Evolutionary conservation across 2,888 invertebrate genomes (phyloP), one percentile per base, ranked within the genome.

Genomic region (Melanargia galathea): DNA sequence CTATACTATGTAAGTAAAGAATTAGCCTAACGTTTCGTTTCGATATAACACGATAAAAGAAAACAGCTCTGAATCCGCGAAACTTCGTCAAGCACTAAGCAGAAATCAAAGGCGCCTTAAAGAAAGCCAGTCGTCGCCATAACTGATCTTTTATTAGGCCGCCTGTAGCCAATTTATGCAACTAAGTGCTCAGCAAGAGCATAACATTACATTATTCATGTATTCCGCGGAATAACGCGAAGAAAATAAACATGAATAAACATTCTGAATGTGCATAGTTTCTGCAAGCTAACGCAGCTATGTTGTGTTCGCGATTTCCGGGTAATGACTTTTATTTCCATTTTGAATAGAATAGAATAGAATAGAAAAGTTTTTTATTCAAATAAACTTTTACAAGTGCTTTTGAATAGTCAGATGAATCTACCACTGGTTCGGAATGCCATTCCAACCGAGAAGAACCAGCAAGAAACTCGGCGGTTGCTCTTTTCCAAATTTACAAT

Each of bases 181-280:
- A 16, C 10, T 11, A 11, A 52, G 20, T 11, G 52, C 52, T 35
- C 1, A 18, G 52, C 18, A 10, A 11, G 35, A 20, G 33, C 52
- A 20, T 16, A 10, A 11, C 26, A 52, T 35, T 52, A 52, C 52
- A 52, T 52, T 52, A 52, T 52, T 52, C 35, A 52, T 52, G 33
- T 20, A 18, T 20, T 52, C 6, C 52, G 20, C 52, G 18, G 33
- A 35, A 52, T 52, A 33, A 35, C 35, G 52, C 52, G 33, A 20
- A 35, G 13, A 33, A 52, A 52, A 52, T 20, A 35, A 20, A 52
- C 52, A 52, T 52, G 35, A 52, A 52, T 52, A 52, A 20, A 52
- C 52, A 33, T 52, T 20, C 0, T 33, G 20, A 5, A 52, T 52
- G 1, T 35, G 13, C 35, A 52, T 35, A 52, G 13, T 52, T 35